A percentile compares a stretch with the other conserved stretches of the same genome.
Evolutionary conservation across 2,888 invertebrate species (phyloP).

Genomic region (Pinctada fucata): DNA sequence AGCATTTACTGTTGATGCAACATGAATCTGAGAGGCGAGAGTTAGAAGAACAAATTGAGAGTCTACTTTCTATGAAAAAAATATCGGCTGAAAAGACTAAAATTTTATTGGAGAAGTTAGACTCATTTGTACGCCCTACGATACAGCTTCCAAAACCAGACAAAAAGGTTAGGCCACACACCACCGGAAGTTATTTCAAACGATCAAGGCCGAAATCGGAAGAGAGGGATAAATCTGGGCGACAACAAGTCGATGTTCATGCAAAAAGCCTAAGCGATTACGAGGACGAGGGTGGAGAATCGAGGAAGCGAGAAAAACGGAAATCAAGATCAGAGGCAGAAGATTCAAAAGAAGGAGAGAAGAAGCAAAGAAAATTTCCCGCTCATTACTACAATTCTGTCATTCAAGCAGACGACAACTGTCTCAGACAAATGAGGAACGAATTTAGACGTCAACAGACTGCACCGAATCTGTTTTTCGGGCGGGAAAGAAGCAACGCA

Average conservation of each 20-base stretch:
- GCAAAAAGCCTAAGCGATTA: conserved; percentile 23
- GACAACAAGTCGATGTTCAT: conserved; percentile 38
- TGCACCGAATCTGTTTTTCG: conserved; percentile 40
- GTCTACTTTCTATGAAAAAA: conserved; percentile 36
- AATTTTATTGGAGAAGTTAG: conserved; percentile 13
- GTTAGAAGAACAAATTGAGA: conserved; percentile 45
- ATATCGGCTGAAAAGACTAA: conserved; percentile 39
- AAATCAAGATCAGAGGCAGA: conserved; percentile 36
- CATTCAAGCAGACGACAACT: conserved; percentile 54
- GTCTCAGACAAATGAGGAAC: conserved; percentile 39
- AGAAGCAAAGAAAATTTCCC: conserved; percentile 38
- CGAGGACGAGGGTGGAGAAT: not conserved
- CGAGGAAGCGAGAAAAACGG: conserved; percentile 6
- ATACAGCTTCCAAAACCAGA: not conserved
- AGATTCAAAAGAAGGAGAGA: conserved; percentile 36
- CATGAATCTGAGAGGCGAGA: conserved; percentile 50
- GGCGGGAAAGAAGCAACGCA: conserved; percentile 1
- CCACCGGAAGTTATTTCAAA: conserved; percentile 25
- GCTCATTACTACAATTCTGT: conserved; percentile 54
- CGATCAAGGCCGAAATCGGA: conserved; percentile 7
- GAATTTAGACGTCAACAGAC: conserved; percentile 40
- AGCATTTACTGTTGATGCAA: conserved; percentile 45
- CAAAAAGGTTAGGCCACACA: conserved; percentile 11
- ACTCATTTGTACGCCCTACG: not conserved
- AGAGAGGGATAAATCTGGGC: conserved; percentile 5